These are phyloP conservation scores for Aphelocoma coerulescens DNA, from an alignment of 2,113 vertebrate species.

Conservation along the genomic window DNA sequence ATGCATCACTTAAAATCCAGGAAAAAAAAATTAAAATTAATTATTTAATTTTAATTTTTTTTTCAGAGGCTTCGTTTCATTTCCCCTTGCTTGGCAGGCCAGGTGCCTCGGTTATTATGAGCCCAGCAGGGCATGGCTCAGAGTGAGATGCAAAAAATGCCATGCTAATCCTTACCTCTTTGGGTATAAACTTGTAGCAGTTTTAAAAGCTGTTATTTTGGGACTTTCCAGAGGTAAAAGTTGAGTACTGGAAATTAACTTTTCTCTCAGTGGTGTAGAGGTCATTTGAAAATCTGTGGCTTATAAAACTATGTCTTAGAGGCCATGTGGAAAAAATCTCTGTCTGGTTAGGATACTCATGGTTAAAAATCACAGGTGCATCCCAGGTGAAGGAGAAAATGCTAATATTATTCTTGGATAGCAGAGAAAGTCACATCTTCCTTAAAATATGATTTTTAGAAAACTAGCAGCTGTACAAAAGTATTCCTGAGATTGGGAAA, in stretches of 20 bases:
- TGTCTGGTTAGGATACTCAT: neutral
- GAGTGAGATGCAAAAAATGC: neutral
- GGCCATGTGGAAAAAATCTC: neutral
- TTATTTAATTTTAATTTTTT: neutral
- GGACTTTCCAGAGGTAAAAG: neutral
- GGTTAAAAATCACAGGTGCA: neutral
- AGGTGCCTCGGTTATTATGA: neutral
- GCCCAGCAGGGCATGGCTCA: neutral
- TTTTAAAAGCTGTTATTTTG: constrained; percentile 3
- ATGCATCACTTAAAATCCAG: neutral
- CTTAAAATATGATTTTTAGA: neutral
- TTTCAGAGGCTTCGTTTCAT: neutral
- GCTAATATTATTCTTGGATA: neutral
- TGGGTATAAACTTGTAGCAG: neutral
- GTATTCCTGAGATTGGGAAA: neutral
- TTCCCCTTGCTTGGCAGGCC: neutral
- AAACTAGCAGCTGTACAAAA: neutral
- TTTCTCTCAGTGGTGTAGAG: neutral
- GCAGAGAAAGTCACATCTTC: neutral
- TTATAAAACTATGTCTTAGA: neutral
- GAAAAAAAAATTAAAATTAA: neutral
- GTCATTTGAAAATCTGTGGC: neutral
- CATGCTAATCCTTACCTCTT: neutral
- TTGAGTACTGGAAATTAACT: neutral
- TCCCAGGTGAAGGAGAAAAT: neutral